Evolutionary conservation across 2,888 invertebrate species (phyloP).

Genomic region (Bugulina stolonifera): DNA sequence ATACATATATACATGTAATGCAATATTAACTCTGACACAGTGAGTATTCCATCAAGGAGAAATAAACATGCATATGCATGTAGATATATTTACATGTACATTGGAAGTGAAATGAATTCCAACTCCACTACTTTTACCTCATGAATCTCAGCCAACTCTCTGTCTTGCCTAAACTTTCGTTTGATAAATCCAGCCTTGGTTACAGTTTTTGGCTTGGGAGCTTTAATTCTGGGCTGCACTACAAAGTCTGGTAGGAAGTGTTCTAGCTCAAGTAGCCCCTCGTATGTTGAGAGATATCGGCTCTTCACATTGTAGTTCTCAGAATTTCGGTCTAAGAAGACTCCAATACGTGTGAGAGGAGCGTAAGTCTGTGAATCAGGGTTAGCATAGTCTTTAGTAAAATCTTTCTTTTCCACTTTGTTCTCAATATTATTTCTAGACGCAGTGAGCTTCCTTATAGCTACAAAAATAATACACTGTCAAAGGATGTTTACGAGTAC

Average conservation of each 20-base stretch:
- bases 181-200: conserved; percentile 50
- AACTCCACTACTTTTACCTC: no score
- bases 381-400: conserved; percentile 47
- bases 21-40: no score
- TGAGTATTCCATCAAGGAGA: no score
- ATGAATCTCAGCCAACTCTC: conserved; percentile 48
- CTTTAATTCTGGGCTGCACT: conserved; percentile 46
- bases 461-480: conserved; percentile 32
- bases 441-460: conserved; percentile 48
- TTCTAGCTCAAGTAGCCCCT: conserved; percentile 51
- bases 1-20: no score
- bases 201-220: conserved; percentile 45
- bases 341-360: conserved; percentile 50
- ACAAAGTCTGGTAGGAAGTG: conserved; percentile 49
- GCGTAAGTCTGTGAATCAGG: conserved; percentile 50
- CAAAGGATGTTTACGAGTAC: no score
- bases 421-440: conserved; percentile 43
- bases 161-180: conserved; percentile 48
- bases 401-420: conserved; percentile 41
- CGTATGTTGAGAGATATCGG: conserved; percentile 47
- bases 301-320: conserved; percentile 52
- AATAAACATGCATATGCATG: no score
- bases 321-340: conserved; percentile 51
- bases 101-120: no score
- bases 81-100: no score